Evolutionary conservation across 1,140 invertebrate genomes (phyloP).

Genomic region (Acromyrmex echinatior): DNA sequence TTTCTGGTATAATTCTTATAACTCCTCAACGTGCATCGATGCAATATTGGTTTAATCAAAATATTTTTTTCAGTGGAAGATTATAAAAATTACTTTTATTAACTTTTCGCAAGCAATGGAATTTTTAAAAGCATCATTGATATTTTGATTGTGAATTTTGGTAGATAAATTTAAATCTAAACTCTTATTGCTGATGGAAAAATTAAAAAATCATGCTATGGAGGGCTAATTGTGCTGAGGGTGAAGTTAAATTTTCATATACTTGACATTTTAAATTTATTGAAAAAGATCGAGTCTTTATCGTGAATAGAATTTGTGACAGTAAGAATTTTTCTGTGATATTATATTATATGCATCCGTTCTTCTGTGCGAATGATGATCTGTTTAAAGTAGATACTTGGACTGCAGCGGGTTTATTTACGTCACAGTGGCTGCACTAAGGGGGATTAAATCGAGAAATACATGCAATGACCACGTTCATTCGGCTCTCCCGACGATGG

Average conservation of each 20-base stretch:
- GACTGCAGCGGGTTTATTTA: slow-evolving; percentile 38
- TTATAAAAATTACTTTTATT: background rate
- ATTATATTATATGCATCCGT: background rate
- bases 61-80: background rate
- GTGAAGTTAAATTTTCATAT: background rate
- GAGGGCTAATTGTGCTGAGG: no score
- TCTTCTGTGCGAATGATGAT: slow-evolving; percentile 28
- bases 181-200: no score
- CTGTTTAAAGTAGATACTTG: slow-evolving; percentile 16
- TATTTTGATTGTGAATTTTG: no score
- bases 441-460: slow-evolving; percentile 58
- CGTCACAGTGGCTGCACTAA: slow-evolving; percentile 51
- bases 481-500: slow-evolving; percentile 48
- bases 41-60: no score
- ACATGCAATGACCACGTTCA: slow-evolving; percentile 41
- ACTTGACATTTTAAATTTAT: background rate
- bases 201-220: no score
- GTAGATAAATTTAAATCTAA: no score
- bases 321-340: background rate
- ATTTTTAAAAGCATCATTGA: no score
- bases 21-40: no score
- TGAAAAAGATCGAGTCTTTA: background rate
- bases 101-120: no score
- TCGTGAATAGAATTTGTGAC: background rate
- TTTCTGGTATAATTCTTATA: no score